Percentiles rank a stretch among this genome's conserved stretches.
Evolutionary conservation across 2,113 vertebrate genomes (phyloP).

Genomic region (Aspidoscelis tigris): DNA sequence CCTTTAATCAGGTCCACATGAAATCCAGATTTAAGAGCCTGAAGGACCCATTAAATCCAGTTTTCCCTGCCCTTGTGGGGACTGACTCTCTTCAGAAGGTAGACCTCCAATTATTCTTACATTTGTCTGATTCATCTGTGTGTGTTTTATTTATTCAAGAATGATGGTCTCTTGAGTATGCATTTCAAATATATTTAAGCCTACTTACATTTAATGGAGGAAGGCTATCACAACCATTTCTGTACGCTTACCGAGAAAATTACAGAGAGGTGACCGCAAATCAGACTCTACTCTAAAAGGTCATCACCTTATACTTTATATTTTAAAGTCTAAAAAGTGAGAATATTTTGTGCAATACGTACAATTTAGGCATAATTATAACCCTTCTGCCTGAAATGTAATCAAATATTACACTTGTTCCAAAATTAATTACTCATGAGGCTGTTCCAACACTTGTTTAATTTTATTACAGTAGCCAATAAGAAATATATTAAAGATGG

Average conservation of each 20-base stretch:
- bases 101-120: not conserved
- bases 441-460: slow-evolving; percentile 35
- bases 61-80: too few species aligned
- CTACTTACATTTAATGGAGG: not conserved
- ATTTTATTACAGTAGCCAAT: not conserved
- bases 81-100: not conserved
- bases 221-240: too few species aligned
- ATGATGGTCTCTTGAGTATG: not conserved
- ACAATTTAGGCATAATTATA: not conserved
- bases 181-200: not conserved
- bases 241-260: too few species aligned
- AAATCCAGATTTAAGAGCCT: too few species aligned
- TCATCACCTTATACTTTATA: not conserved
- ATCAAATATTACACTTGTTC: slow-evolving; percentile 6
- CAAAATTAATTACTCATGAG: not conserved
- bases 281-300: too few species aligned
- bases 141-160: not conserved
- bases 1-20: too few species aligned
- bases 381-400: slow-evolving; percentile 4
- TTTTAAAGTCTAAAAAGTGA: not conserved
- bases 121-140: not conserved
- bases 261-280: too few species aligned
- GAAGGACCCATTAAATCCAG: too few species aligned
- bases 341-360: not conserved
- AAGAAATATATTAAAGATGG: slow-evolving; percentile 33